These are phyloP conservation scores for Turritopsis rubra DNA, from an alignment of 30 jellyfish, hydroid and myxozoan species.

Conservation along the genomic window DNA sequence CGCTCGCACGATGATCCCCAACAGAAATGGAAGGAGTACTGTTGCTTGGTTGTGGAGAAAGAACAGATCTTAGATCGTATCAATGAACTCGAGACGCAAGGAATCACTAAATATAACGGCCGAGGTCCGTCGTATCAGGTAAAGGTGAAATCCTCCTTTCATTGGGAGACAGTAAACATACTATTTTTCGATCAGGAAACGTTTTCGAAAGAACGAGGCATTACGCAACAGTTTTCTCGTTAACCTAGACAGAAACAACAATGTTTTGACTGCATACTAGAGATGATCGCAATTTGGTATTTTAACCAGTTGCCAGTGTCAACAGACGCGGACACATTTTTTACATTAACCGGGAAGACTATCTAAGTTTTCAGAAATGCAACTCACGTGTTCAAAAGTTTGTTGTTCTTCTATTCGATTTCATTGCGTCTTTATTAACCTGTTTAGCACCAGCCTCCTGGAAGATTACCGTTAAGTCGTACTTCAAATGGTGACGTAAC, in stretches of 20 bases:
- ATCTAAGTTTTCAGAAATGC: too few species aligned
- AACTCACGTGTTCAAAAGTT: too few species aligned
- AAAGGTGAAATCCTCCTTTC: neutral
- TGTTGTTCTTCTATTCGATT: neutral
- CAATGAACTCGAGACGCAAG: constrained; percentile 40
- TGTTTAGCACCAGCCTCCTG: neutral
- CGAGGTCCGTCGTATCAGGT: neutral
- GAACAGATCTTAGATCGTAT: constrained; percentile 37
- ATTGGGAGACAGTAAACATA: too few species aligned
- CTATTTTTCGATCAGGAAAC: too few species aligned
- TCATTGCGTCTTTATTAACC: neutral
- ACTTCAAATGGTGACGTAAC: neutral
- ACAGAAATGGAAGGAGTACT: constrained; percentile 39
- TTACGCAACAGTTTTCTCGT: too few species aligned
- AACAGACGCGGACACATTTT: too few species aligned
- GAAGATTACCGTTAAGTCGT: neutral
- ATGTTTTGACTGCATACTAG: too few species aligned
- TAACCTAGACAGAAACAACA: too few species aligned
- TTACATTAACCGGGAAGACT: too few species aligned
- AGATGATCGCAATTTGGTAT: too few species aligned
- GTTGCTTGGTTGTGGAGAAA: constrained; percentile 36
- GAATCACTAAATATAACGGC: constrained; percentile 38
- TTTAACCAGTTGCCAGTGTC: too few species aligned
- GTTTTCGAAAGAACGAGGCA: too few species aligned
- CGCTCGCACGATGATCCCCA: constrained; percentile 23